Evolutionary conservation across 2,888 invertebrate genomes (phyloP).

Genomic region (Oeneis ivallda): DNA sequence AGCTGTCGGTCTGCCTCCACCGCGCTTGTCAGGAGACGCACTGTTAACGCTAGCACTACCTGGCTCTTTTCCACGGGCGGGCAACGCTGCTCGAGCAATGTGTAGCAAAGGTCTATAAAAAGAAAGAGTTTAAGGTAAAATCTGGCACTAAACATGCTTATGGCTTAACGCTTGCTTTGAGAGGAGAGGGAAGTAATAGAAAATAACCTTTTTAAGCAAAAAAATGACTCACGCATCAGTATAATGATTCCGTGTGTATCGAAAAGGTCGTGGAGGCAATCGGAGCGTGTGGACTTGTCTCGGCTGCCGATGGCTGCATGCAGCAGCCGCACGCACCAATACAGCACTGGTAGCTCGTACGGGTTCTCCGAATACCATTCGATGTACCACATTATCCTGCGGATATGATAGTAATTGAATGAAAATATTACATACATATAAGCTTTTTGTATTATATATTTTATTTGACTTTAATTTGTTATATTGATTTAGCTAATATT

Average conservation of each 20-base stretch:
- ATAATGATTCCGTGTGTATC: conserved; percentile 68
- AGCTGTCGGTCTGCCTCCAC: conserved; percentile 40
- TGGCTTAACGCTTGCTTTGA: too few species aligned
- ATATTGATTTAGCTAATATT: too few species aligned
- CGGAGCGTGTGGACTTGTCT: conserved; percentile 32
- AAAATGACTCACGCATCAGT: conserved; percentile 55
- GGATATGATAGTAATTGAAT: conserved; percentile 9
- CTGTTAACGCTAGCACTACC: conserved; percentile 52
- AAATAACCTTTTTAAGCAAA: too few species aligned
- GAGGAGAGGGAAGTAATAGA: too few species aligned
- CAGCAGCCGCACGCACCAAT: conserved; percentile 67
- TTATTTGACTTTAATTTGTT: too few species aligned
- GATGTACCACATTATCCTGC: conserved; percentile 71
- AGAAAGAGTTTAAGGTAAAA: too few species aligned
- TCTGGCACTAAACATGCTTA: too few species aligned
- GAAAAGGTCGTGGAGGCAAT: conserved; percentile 52
- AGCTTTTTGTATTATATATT: too few species aligned
- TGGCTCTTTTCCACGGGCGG: conserved; percentile 66
- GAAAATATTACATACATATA: too few species aligned
- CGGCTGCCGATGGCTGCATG: conserved; percentile 47
- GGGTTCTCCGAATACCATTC: conserved; percentile 72
- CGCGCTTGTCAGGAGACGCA: conserved; percentile 57
- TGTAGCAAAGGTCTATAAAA: conserved; percentile 58
- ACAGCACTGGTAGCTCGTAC: conserved; percentile 60
- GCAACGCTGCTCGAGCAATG: conserved; percentile 53